phyloP scores from a whole-genome alignment of 2,797 vertebrate genomes.

The Dermochelys coriacea region DNA sequence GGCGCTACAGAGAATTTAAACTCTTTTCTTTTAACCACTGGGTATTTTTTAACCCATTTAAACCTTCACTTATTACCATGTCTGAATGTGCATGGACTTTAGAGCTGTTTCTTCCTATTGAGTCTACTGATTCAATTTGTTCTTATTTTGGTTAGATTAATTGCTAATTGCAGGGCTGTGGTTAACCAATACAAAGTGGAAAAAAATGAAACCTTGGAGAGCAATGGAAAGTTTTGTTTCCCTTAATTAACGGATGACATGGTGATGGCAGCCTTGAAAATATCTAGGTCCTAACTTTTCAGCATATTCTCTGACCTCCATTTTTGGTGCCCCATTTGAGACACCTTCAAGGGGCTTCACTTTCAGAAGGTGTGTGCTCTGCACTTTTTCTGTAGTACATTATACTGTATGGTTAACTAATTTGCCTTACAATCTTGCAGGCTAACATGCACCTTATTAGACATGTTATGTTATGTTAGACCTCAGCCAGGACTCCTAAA shows the following conservation, averaged over 20 bases:
- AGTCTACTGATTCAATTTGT: not conserved
- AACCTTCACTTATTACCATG: not conserved
- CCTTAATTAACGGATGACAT: not conserved
- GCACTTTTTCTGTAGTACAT: not conserved
- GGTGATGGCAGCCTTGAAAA: not conserved
- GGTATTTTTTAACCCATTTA: not conserved
- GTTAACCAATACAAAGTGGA: not conserved
- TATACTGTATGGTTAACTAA: not conserved
- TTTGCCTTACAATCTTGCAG: not conserved
- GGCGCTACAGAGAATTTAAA: not conserved
- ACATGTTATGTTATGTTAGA: not conserved
- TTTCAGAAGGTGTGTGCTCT: not conserved
- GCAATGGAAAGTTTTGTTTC: not conserved
- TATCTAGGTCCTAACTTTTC: accelerated
- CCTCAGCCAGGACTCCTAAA: not conserved
- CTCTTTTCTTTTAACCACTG: not conserved
- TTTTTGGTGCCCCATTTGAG: not conserved
- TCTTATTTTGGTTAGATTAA: not conserved
- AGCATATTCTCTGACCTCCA: not conserved
- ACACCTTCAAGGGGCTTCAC: not conserved
- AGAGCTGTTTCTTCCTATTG: not conserved
- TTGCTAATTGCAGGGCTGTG: not conserved
- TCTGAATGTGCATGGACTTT: not conserved
- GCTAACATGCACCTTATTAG: not conserved
- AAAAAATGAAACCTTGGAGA: not conserved